These are phyloP conservation scores for Brachionus asplanchnoidis DNA, from an alignment of 1,140 invertebrate genomes.

Conservation along the genomic window DNA sequence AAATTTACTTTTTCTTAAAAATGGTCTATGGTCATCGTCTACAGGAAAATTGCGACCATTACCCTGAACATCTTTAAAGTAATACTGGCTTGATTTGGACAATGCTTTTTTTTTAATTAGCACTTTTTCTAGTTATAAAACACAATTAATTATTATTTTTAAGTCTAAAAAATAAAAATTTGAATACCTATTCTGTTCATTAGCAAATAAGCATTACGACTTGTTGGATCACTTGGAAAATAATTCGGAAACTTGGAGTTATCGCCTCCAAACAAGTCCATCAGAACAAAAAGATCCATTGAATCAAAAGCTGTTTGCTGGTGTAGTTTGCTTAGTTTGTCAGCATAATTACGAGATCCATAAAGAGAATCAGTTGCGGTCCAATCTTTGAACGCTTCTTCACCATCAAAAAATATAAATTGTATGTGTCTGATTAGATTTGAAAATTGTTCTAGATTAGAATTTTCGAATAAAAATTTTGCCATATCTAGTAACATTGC, in stretches of 20 bases:
- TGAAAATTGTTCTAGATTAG: conserved; percentile 53
- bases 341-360: conserved; percentile 82
- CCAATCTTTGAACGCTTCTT: conserved; percentile 92
- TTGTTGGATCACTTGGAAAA: conserved; percentile 58
- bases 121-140: conserved; percentile 41
- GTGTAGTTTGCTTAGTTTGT: conserved; percentile 61
- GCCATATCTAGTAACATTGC: conserved; percentile 87
- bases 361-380: conserved; percentile 83
- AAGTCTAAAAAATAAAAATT: conserved; percentile 58
- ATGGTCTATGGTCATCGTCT: conserved; percentile 94
- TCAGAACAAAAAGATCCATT: conserved; percentile 79
- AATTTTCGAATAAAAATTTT: conserved; percentile 64
- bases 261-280: conserved; percentile 80
- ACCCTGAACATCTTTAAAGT: conserved; percentile 52
- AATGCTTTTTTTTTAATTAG: conserved; percentile 43
- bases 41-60: conserved; percentile 61
- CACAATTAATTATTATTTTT: conserved; percentile 52
- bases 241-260: conserved; percentile 81
- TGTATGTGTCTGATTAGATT: conserved; percentile 61
- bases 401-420: conserved; percentile 94
- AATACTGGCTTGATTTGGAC: conserved; percentile 48
- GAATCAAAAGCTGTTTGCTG: conserved; percentile 48
- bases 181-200: conserved; percentile 46
- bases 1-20: conserved; percentile 67
- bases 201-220: conserved; percentile 43